Evolutionary conservation across 2,113 vertebrate species (phyloP), one percentile per base, ranked within the genome.

Genomic region (Catagonus wagneri): DNA sequence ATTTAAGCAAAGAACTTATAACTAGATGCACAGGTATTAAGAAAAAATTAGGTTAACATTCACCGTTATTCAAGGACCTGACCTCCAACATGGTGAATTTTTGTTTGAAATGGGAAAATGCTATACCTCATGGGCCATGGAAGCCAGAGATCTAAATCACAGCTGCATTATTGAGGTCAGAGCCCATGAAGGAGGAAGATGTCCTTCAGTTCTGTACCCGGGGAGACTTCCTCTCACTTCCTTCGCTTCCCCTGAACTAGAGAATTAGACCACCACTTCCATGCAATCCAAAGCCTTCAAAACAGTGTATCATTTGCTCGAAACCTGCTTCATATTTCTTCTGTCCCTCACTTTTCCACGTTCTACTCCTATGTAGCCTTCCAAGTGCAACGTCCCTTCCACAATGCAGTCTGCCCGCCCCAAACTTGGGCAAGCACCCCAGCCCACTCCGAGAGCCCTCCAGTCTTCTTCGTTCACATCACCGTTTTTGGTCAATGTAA

Each of bases 171-270:
- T 3, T 29, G 44, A 83, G 27, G 27, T 23, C 56, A 56, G 8
- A 13, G 7, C 20, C 17, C 19, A 17, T 1, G 5, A 7, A 7
- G 15, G 20, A 22, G 15, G 29, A 75, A 36, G 56, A 32, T 10
- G n/a, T 4, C 7, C 0, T 58, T 79, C 9, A 13, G 2, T 13
- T 22, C 7, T 1, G 0, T 9, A 4, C 3, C 23, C 7, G 13
- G 17, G n/a, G 27, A 36, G 20, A 11, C 20, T 25, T 44, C 9
- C 17, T 22, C 22, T 44, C 39, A 7, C 23, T 78, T 22, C 56
- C 4, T 22, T 32, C 6, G 7, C 34, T n/a, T 72, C 22, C 34
- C 2, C 7, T 54, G 1, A 8, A 3, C 75, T 56, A 16, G 23
- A 76, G 79, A 69, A 69, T 34, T 22, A 29, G 20, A 9, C 25